Conservation (phyloP, 2,888 invertebrate species). For the Luffia ferchaultella region DNA sequence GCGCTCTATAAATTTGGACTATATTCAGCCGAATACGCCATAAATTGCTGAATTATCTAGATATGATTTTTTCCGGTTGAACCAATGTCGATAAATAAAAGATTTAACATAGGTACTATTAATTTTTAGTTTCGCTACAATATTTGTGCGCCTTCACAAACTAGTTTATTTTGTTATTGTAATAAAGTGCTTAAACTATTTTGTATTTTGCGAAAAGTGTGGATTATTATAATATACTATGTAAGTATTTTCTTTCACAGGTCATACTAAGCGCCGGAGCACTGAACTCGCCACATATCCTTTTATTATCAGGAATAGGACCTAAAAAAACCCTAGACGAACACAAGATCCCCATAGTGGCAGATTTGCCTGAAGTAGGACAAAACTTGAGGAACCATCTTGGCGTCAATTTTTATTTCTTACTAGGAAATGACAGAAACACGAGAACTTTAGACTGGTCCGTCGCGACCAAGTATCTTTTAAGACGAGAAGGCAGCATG, state of each 20-base stretch:
- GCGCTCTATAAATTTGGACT: no score
- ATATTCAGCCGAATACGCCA: no score
- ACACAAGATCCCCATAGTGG: constrained; percentile 59
- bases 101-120: no score
- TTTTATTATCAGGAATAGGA: constrained; percentile 71
- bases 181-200: no score
- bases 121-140: no score
- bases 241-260: constrained; percentile 19
- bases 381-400: constrained; percentile 70
- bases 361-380: constrained; percentile 68
- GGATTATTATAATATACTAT: no score
- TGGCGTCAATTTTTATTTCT: constrained; percentile 61
- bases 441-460: constrained; percentile 65
- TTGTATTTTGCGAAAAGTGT: no score
- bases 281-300: constrained; percentile 69
- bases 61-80: no score
- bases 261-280: constrained; percentile 70
- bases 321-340: constrained; percentile 57
- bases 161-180: no score
- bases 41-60: no score
- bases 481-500: constrained; percentile 65
- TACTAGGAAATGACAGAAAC: constrained; percentile 45
- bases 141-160: no score
- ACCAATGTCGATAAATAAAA: no score
- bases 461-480: constrained; percentile 59